These are phyloP conservation scores for Oreortyx pictus DNA, from an alignment of 2,797 vertebrate species.

Conservation along the genomic window DNA sequence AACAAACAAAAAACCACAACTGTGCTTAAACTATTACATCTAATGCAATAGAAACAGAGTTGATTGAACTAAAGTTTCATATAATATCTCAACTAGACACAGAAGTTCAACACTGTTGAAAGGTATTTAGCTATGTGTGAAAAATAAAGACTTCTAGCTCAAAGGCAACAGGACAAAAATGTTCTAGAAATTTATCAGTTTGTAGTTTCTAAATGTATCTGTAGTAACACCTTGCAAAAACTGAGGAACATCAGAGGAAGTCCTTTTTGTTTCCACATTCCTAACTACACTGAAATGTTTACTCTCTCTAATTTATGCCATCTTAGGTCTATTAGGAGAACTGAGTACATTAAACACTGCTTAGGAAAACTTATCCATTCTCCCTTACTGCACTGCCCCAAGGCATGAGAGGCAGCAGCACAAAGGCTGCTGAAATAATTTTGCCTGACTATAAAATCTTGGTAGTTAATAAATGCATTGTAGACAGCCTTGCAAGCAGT, in stretches of 20 bases:
- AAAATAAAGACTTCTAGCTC: not conserved
- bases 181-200: not conserved
- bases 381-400: not conserved
- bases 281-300: not conserved
- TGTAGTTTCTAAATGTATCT: not conserved
- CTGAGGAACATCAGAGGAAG: not conserved
- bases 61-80: not conserved
- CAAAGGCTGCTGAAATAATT: not conserved
- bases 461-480: not conserved
- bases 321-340: not conserved
- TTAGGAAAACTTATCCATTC: not conserved
- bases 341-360: not conserved
- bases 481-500: not conserved
- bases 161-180: not conserved
- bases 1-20: not conserved
- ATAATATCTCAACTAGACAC: not conserved
- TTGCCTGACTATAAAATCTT: not conserved
- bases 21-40: not conserved
- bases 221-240: not conserved
- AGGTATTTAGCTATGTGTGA: not conserved
- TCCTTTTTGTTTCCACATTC: not conserved
- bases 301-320: not conserved
- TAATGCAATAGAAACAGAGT: not conserved
- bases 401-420: not conserved
- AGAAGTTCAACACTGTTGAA: not conserved